phyloP scores from a whole-genome alignment of 2,888 invertebrate species.

The Gastracanthus pulcherrimus region DNA sequence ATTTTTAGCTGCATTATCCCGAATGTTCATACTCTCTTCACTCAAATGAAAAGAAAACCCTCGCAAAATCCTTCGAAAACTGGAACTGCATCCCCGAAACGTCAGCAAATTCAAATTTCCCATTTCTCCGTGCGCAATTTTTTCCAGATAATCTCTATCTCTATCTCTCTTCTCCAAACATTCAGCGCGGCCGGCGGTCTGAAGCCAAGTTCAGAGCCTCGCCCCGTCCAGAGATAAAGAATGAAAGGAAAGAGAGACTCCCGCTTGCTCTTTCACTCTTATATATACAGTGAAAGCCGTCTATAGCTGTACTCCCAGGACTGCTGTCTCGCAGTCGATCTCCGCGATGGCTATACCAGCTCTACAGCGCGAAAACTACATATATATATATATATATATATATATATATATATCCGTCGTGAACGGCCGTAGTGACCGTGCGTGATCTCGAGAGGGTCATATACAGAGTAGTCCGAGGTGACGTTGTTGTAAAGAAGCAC shows the following conservation, averaged over 20 bases:
- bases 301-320: not conserved
- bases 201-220: not conserved
- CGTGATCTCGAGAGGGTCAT: conserved; percentile 51
- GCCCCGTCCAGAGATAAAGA: not conserved
- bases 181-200: not conserved
- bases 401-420: not conserved
- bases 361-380: not conserved
- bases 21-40: too few species aligned
- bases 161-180: not conserved
- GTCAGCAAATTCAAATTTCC: not conserved
- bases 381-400: not conserved
- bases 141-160: not conserved
- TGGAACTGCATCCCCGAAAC: not conserved
- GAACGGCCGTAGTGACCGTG: not conserved
- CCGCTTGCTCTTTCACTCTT: not conserved
- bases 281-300: not conserved
- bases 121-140: not conserved
- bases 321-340: conserved; percentile 15
- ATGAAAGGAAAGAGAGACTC: not conserved
- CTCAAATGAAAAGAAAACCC: not conserved
- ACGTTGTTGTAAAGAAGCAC: conserved; percentile 40
- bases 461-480: conserved; percentile 6
- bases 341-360: not conserved
- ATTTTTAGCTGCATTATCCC: too few species aligned
- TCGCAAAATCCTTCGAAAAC: too few species aligned